Conservation (phyloP, 2,113 vertebrate genomes). For the Leptobrachium ailaonicum region DNA sequence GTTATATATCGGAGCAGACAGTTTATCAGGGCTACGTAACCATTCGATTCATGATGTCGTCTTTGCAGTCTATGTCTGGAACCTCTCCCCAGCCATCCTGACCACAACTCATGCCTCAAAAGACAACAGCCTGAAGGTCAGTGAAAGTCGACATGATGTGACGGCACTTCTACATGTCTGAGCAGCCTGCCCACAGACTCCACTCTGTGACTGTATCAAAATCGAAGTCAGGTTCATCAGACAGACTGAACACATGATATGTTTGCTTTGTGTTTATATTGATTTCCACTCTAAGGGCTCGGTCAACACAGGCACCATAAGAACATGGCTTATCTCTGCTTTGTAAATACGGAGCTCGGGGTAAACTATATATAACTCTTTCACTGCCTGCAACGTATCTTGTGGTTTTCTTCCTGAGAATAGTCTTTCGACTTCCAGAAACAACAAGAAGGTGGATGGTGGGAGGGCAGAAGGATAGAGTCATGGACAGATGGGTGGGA, state of each 20-base stretch:
- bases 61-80: background rate
- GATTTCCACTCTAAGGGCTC: slow-evolving; percentile 34
- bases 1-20: background rate
- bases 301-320: slow-evolving; percentile 32
- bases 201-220: slow-evolving; percentile 24
- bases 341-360: slow-evolving; percentile 14
- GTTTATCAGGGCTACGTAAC: background rate
- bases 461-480: no score
- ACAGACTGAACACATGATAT: slow-evolving; percentile 28
- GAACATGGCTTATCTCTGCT: slow-evolving; percentile 18
- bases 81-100: background rate
- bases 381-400: background rate
- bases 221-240: slow-evolving; percentile 34
- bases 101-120: background rate
- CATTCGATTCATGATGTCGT: background rate
- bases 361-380: background rate
- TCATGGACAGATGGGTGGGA: no score
- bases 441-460: no score
- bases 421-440: no score
- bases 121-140: slow-evolving; percentile 29
- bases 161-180: slow-evolving; percentile 11
- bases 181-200: slow-evolving; percentile 10
- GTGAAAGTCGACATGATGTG: slow-evolving; percentile 13
- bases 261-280: slow-evolving; percentile 36
- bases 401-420: background rate